Conservation (phyloP, 1,140 invertebrate genomes). For the Adelges cooleyi region DNA sequence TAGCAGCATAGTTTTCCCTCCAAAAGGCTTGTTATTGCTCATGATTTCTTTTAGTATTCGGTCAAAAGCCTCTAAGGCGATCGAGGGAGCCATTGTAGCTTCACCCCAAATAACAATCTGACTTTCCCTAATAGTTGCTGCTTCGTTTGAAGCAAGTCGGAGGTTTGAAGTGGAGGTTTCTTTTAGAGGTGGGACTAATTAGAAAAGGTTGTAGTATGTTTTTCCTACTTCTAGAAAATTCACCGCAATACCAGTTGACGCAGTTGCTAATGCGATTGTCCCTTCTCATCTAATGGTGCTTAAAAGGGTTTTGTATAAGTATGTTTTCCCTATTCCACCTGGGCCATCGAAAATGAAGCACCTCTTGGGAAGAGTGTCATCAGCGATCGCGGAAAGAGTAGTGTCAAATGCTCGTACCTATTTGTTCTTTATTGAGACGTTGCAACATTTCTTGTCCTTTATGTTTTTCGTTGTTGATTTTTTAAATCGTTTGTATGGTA, state of each 20-base stretch:
- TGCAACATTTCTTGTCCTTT: too few relatives aligned
- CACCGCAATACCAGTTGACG: slow-evolving; percentile 38
- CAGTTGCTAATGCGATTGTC: not conserved
- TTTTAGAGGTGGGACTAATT: slow-evolving; percentile 31
- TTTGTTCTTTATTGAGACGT: too few relatives aligned
- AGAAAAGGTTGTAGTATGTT: slow-evolving; percentile 38
- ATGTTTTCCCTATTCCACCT: slow-evolving; percentile 26
- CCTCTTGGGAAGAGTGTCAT: too few relatives aligned
- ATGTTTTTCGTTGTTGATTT: too few relatives aligned
- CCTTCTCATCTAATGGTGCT: not conserved
- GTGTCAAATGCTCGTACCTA: too few relatives aligned
- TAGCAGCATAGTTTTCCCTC: slow-evolving; percentile 34
- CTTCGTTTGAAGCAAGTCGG: slow-evolving; percentile 33
- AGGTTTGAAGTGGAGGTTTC: slow-evolving; percentile 31
- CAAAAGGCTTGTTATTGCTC: slow-evolving; percentile 24
- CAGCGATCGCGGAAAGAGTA: too few relatives aligned
- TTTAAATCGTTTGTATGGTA: too few relatives aligned
- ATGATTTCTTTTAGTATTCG: slow-evolving; percentile 23
- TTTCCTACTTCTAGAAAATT: slow-evolving; percentile 37
- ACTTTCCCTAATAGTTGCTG: slow-evolving; percentile 8
- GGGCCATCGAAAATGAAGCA: slow-evolving; percentile 13
- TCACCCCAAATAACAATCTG: slow-evolving; percentile 39
- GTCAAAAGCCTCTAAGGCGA: slow-evolving; percentile 36
- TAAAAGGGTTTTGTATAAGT: not conserved
- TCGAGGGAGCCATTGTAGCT: slow-evolving; percentile 38